Conservation (phyloP, 1,140 invertebrate species). For the Atta cephalotes region DNA sequence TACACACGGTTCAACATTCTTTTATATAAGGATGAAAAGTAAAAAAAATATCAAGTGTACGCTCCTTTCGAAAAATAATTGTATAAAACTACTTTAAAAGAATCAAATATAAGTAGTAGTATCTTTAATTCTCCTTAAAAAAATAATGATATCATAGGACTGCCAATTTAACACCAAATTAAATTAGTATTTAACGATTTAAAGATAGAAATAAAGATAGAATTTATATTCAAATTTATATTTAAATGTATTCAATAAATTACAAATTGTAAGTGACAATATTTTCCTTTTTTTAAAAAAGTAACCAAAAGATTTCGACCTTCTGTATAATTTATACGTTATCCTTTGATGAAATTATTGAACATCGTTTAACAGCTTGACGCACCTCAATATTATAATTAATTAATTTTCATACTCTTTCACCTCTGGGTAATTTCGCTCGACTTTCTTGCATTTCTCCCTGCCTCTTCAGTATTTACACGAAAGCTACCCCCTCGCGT, state of each 20-base stretch:
- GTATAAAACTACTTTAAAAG: too few relatives aligned
- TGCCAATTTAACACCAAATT: too few relatives aligned
- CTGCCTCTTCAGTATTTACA: slow-evolving; percentile 48
- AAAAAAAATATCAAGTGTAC: too few relatives aligned
- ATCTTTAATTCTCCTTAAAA: too few relatives aligned
- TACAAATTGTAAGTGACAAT: not conserved
- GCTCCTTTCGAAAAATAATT: too few relatives aligned
- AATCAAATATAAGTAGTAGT: too few relatives aligned
- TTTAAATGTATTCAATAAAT: not conserved
- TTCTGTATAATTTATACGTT: not conserved
- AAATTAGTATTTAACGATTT: too few relatives aligned
- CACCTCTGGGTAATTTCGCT: slow-evolving; percentile 13
- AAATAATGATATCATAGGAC: too few relatives aligned
- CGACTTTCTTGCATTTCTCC: slow-evolving; percentile 42
- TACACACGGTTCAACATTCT: slow-evolving; percentile 5
- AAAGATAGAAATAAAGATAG: too few relatives aligned
- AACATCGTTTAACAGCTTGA: slow-evolving; percentile 8
- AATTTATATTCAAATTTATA: too few relatives aligned
- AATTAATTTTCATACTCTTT: slow-evolving; percentile 42
- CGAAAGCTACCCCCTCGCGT: slow-evolving; percentile 32
- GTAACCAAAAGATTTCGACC: not conserved
- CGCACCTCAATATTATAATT: slow-evolving; percentile 38
- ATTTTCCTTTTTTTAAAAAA: not conserved
- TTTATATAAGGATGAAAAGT: not conserved
- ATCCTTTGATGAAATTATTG: not conserved